Evolutionary conservation across 1,140 invertebrate genomes (phyloP).

Genomic region (Steinernema khuongi): DNA sequence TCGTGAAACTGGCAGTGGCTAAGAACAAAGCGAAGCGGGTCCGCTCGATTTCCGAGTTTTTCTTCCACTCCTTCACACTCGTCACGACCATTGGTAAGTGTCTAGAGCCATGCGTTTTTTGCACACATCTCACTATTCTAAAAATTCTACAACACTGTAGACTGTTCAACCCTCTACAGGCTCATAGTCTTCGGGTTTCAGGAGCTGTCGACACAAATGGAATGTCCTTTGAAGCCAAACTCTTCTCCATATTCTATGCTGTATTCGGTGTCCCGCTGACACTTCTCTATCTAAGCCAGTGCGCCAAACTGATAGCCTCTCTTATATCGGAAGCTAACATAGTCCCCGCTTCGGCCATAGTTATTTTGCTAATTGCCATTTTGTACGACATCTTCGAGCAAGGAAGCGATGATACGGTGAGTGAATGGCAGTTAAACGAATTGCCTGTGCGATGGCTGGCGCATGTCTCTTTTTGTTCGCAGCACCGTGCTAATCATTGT

Average conservation of each 20-base stretch:
- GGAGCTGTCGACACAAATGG: neutral
- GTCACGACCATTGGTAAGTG: neutral
- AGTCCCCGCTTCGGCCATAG: neutral
- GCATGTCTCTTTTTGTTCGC: neutral
- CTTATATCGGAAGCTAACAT: neutral
- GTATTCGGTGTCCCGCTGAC: conserved; percentile 1
- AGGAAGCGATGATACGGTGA: neutral
- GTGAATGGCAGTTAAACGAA: conserved; percentile 16
- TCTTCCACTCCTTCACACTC: neutral
- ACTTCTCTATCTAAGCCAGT: neutral
- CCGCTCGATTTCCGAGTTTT: neutral
- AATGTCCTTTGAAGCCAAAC: neutral
- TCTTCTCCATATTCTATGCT: conserved; percentile 11
- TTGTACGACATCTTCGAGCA: conserved; percentile 10
- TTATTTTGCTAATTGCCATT: neutral
- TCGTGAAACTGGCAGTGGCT: neutral
- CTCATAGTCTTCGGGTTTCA: neutral
- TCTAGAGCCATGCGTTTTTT: no score
- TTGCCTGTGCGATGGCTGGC: neutral
- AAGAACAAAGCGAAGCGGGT: neutral
- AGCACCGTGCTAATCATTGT: conserved; percentile 6
- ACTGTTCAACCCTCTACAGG: no score
- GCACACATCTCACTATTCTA: neutral
- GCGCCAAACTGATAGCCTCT: conserved; percentile 5
- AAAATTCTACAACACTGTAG: no score